A percentile compares a stretch with the other conserved stretches of the same genome.
Conservation (phyloP, 92 coral and sea anemone genomes). For the Umimayanthus kanabou region DNA sequence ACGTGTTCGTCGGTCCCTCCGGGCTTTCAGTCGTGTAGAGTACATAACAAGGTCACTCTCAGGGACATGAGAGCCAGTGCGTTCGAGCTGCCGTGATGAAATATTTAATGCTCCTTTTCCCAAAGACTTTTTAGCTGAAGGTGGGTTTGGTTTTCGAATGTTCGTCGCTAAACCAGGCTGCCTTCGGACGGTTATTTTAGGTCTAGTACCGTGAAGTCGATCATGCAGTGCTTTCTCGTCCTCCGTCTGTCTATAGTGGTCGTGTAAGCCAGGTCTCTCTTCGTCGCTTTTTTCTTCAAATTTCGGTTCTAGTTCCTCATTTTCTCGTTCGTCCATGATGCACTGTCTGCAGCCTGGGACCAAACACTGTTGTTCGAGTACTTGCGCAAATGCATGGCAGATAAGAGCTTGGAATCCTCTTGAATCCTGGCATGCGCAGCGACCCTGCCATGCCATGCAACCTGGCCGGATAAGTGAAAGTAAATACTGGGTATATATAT, state of each 20-base stretch:
- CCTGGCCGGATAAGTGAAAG: slow-evolving; percentile 12
- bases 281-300: not conserved
- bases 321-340: slow-evolving; percentile 17
- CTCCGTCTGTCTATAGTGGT: not conserved
- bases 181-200: not conserved
- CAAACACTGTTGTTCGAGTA: slow-evolving; percentile 29
- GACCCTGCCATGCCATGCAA: slow-evolving; percentile 36
- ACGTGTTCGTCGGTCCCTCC: not conserved
- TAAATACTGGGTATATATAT: no score
- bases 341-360: slow-evolving; percentile 43
- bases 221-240: not conserved
- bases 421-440: slow-evolving; percentile 31
- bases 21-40: slow-evolving; percentile 21
- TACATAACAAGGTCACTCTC: slow-evolving; percentile 10
- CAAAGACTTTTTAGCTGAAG: not conserved
- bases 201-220: slow-evolving; percentile 8
- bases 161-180: not conserved
- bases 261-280: not conserved
- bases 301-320: not conserved
- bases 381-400: slow-evolving; percentile 40
- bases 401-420: slow-evolving; percentile 21
- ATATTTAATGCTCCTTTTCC: slow-evolving; percentile 6
- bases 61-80: not conserved
- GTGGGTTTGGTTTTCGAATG: not conserved
- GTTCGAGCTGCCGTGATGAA: not conserved